Evolutionary conservation across 2,888 invertebrate species (phyloP), one percentile per base, ranked within the genome.

Genomic region (Biston betularia): DNA sequence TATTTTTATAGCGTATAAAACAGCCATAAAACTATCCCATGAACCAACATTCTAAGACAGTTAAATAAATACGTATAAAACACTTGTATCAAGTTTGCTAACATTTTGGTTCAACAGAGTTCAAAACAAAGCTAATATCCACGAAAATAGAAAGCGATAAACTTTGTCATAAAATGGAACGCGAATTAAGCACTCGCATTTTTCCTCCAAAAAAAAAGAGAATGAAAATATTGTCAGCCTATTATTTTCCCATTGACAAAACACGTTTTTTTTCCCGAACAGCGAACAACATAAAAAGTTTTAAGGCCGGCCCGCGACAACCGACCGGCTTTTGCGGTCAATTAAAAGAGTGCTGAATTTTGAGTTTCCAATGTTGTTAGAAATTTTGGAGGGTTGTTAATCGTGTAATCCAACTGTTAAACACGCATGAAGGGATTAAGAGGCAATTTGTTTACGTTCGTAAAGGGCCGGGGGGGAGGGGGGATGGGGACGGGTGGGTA

Each of bases 391-490:
- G 79, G 80, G 79, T 76, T 72, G 77, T 70, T 84, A 85, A 87
- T 85, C 81, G 85, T 85, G 83, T 84, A 86, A 85, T 85, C 80
- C 84, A 77, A 80, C 79, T 84, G 85, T 81, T 85, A 83, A 87
- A 87, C 86, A 86, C 81, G 82, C 85, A 79, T 82, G 85, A 79
- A 79, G 79, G 84, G 83, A 85, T 88, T 85, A 86, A 78, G 80
- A 79, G 76, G 79, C 79, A 83, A 83, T 82, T 83, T 80, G 80
- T 79, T 84, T 82, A 80, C 79, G 80, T 65, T 59, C 58, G 63
- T 67, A 58, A 34, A 59, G 63, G 59, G 44, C 40, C 52, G 58
- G 42, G 49, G 45, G 65, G 15, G 24, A 3, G 24, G 1, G 24
- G 24, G 24, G n/a, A n/a, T n/a, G n/a, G n/a, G 8, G 42, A 58